phyloP scores from a whole-genome alignment of 2,888 invertebrate genomes.

The Parnassius apollo region DNA sequence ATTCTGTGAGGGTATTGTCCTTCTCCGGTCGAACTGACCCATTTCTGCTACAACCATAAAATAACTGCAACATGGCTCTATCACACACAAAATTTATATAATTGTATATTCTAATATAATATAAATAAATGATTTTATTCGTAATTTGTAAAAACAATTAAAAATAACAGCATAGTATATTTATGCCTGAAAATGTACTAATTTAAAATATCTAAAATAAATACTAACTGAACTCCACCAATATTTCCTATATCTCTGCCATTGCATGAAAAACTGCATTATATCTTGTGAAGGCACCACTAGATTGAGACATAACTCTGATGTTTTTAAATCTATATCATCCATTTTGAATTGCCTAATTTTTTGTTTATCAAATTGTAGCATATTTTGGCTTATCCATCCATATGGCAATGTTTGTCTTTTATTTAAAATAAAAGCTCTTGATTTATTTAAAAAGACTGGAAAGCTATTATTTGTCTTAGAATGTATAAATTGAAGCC shows the following conservation, averaged over 20 bases:
- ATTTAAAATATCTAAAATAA: background rate
- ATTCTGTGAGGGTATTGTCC: too few species aligned
- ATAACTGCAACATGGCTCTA: too few species aligned
- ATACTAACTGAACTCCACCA: constrained; percentile 91
- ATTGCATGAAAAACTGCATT: constrained; percentile 85
- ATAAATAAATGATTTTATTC: too few species aligned
- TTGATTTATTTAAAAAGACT: constrained; percentile 44
- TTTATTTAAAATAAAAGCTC: constrained; percentile 24
- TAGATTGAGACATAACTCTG: constrained; percentile 59
- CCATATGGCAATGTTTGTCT: constrained; percentile 43
- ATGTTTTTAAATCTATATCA: constrained; percentile 30
- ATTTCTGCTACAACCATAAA: too few species aligned
- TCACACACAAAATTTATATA: too few species aligned
- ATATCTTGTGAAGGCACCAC: constrained; percentile 70
- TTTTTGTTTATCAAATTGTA: constrained; percentile 30
- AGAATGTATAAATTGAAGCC: constrained; percentile 53
- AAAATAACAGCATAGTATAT: too few species aligned
- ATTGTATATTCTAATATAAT: too few species aligned
- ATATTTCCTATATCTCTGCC: constrained; percentile 88
- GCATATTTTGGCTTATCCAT: constrained; percentile 36
- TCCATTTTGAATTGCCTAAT: constrained; percentile 32
- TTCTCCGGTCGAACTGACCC: too few species aligned
- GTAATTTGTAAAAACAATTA: too few species aligned
- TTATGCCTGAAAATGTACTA: too few species aligned
- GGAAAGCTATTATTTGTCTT: constrained; percentile 59